Evolutionary conservation across 2,797 vertebrate genomes (phyloP), one percentile per base, ranked within the genome.

Genomic region (Notolepis coatsorum): DNA sequence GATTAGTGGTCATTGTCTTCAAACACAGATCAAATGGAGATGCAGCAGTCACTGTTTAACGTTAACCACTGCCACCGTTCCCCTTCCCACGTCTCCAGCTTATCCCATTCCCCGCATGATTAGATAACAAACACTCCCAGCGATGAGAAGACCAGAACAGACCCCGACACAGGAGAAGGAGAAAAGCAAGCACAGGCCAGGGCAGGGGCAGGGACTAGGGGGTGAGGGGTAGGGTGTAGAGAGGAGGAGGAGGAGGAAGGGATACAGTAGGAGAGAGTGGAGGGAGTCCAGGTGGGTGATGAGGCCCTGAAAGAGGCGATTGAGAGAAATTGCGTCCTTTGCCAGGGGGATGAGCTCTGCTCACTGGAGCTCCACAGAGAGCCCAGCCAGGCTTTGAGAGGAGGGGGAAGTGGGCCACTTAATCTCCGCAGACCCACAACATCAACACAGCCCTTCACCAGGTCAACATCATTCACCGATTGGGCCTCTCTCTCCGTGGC

Each of bases 41-140:
- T 24, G 18, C n/a, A 30, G 12, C 20, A 3, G 33, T n/a, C 9
- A 31, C 5, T 17, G 31, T 37, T 12, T 7, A 38, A 27, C 3
- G 65, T 21, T 58, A 20, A 63, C 52, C 62, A 20, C 12, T n/a
- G 38, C 8, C 23, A 46, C 67, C 60, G 50, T 53, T 69, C 52
- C 13, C n/a, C 42, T 27, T 61, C 61, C 59, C 17, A 60, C 65
- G 9, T 27, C 38, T 33, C n/a, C 15, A 25, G 45, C 65, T 65
- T 49, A 71, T 68, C 61, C 56, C 37, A n/a, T 24, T 51, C 65
- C 60, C n/a, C n/a, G 25, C 37, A 25, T 70, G 65, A 81, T 62
- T 61, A 55, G 81, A 82, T 69, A 84, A 71, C 39, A 75, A 81
- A 76, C 69, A 75, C 77, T 85, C 77, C 75, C 71, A 65, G 77